phyloP scores from a whole-genome alignment of 2,797 vertebrate genomes.

The Lophotriccus pileatus region DNA sequence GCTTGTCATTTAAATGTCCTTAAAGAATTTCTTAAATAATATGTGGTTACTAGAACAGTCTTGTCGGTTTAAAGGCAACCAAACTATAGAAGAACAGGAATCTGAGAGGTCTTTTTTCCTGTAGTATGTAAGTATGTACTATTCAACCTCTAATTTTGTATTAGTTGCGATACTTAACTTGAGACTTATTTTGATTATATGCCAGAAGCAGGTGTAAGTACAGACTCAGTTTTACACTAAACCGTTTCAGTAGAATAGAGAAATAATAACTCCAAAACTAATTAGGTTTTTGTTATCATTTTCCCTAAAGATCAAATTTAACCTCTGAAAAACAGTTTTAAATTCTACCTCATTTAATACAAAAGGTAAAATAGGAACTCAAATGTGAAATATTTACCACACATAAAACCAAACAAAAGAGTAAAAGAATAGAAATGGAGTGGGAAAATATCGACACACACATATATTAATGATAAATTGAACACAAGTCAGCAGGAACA shows the following conservation, averaged over 20 bases:
- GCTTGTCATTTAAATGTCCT: constrained; percentile 29
- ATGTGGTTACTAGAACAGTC: background rate
- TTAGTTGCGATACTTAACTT: background rate
- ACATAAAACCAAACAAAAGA: constrained; percentile 36
- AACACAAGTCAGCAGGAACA: background rate
- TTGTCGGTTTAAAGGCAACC: constrained; percentile 32
- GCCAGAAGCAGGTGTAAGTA: background rate
- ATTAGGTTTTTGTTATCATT: background rate
- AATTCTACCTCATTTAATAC: constrained; percentile 23
- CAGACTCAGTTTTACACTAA: background rate
- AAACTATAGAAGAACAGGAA: background rate
- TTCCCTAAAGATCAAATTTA: constrained; percentile 40
- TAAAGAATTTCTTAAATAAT: constrained; percentile 56
- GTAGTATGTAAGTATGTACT: background rate
- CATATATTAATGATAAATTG: background rate
- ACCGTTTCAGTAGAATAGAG: constrained; percentile 27
- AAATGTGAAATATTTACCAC: constrained; percentile 27
- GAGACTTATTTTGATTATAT: background rate
- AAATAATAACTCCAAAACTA: background rate
- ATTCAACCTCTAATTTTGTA: background rate
- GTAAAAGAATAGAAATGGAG: background rate
- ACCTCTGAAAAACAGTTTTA: constrained; percentile 20
- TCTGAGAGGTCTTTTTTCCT: background rate
- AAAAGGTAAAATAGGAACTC: constrained; percentile 50
- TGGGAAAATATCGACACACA: background rate